Base-by-base conservation (phyloP, 2,797 vertebrate genomes). In the Alcedo atthis region DNA sequence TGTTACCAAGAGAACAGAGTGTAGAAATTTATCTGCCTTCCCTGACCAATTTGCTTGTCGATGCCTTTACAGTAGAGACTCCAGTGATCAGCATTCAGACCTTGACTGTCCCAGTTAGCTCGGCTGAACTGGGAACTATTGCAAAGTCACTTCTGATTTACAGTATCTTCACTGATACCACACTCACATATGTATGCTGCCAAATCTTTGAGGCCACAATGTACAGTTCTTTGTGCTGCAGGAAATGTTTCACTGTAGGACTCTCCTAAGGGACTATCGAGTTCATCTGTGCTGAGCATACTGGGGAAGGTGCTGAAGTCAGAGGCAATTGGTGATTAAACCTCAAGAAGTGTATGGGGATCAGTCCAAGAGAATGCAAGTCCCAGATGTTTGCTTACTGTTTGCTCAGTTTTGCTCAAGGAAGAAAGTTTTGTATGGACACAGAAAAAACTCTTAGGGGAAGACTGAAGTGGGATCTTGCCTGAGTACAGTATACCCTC, bases 281-380 rank as follows among this genome's bases (percentile, higher is more conserved):
- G 9, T 25, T 86, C 22, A 68, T n/a, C 33, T 24, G 0, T 9
- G 16, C 30, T 35, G 37, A 85, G 66, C 5, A 20, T 2, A 18
- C 1, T 9, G 12, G 35, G 33, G 21, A 64, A 90, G 35, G 30
- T 42, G 18, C 30, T 26, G 14, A 15, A 55, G 46, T 19, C 35
- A 45, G 42, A 70, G 21, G 28, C 20, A 26, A 45, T 87, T 0
- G 0, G 49, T 0, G 0, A 62, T 46, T 37, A 87, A 43, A 10
- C 32, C 37, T 62, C 45, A 62, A 54, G 51, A 28, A 63, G 14
- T 3, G 2, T 5, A 17, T 2, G 6, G 37, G 68, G 37, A 85
- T 61, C 43, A 35, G 37, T 6, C 49, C 12, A 49, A 40, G 57
- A 53, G 57, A 91, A 61, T 5, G 15, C 5, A 45, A 10, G 21